Evolutionary conservation across 2,113 vertebrate species (phyloP).

Genomic region (Dasypus novemcinctus): DNA sequence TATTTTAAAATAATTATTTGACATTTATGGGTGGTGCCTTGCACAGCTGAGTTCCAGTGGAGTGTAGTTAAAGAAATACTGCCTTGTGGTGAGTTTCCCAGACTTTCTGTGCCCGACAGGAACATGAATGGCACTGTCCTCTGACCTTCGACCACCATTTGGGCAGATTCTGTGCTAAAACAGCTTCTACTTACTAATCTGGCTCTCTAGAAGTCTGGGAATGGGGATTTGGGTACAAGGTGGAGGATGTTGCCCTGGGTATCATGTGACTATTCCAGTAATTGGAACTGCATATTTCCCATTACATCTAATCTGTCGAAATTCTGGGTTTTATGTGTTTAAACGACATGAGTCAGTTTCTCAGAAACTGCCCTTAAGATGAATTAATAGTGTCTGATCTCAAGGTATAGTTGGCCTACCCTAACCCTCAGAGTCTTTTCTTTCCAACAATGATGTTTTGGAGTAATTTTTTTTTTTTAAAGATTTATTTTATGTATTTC

Average conservation of each 20-base stretch:
- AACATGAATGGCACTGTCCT: not conserved
- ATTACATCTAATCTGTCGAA: slow-evolving; percentile 46
- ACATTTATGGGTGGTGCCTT: not conserved
- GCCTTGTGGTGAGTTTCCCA: not conserved
- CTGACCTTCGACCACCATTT: not conserved
- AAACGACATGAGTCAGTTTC: slow-evolving; percentile 32
- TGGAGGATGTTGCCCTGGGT: not conserved
- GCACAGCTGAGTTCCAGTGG: not conserved
- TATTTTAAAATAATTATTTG: slow-evolving; percentile 3
- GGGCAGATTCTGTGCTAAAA: not conserved
- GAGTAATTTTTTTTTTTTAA: not conserved
- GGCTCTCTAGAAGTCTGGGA: slow-evolving; percentile 34
- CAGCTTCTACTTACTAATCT: not conserved
- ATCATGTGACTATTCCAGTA: slow-evolving; percentile 36
- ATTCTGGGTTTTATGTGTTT: not conserved
- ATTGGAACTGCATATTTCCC: slow-evolving; percentile 45
- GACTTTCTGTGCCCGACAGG: not conserved
- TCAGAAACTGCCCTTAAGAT: slow-evolving; percentile 10
- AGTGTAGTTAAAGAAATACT: not conserved
- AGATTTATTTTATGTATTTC: too few relatives aligned
- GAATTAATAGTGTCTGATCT: slow-evolving; percentile 44
- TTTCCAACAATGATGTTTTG: not conserved
- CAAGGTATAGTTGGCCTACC: not conserved
- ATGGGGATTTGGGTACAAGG: not conserved
- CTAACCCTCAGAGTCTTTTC: not conserved